Conservation (phyloP, 2,113 vertebrate genomes). For the Syrmaticus mikado region DNA sequence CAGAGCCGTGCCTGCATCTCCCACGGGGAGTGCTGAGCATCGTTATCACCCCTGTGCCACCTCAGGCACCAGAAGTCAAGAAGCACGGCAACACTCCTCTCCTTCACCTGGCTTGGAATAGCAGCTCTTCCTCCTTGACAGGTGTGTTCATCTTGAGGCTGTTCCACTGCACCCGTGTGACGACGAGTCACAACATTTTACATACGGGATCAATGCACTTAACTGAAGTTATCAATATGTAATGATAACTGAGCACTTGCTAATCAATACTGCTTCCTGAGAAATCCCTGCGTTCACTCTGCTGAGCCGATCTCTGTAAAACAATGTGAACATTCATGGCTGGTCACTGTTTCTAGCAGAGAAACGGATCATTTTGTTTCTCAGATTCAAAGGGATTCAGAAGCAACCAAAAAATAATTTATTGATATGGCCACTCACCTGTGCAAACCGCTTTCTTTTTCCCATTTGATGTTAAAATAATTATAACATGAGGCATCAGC, state of each 20-base stretch:
- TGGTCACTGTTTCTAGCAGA: neutral
- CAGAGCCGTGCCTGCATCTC: neutral
- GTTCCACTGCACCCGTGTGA: neutral
- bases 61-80: neutral
- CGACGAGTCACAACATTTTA: neutral
- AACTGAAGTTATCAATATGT: neutral
- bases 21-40: neutral
- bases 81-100: neutral
- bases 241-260: neutral
- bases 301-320: neutral
- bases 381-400: neutral
- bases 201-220: neutral
- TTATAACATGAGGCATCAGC: neutral
- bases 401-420: neutral
- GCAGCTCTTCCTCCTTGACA: neutral
- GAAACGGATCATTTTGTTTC: neutral
- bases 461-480: neutral
- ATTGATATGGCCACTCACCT: neutral
- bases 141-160: neutral
- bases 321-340: fast-evolving
- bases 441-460: neutral
- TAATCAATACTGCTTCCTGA: neutral
- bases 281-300: neutral
- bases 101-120: neutral
- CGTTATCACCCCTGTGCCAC: neutral